Base-by-base conservation (phyloP, 2,113 vertebrate genomes). In the Pardalotus punctatus region DNA sequence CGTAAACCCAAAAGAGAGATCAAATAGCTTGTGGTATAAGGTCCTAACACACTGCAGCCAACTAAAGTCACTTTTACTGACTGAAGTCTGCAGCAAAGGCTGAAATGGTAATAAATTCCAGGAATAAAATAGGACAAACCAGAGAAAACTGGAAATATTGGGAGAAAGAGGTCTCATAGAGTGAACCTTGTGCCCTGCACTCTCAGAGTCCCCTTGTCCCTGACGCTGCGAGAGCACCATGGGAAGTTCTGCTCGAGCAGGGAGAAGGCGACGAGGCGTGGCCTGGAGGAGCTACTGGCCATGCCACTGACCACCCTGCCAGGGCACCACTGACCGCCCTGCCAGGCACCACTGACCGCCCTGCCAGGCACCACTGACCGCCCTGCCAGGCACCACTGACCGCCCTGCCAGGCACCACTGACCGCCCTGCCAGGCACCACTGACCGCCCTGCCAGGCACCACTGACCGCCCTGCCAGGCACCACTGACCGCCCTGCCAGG, bases 181-280 rank as follows among this genome's bases (percentile, higher is more conserved):
- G 54, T 15, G 62, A 65, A 24, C 20, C 11, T 73, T 31, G 18
- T 57, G 17, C 21, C 31, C 33, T 67, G 31, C 14, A 9, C 12
- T 16, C 23, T 19, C 65, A 43, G 16, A 8, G 51, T 58, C n/a
- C 57, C 31, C 18, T 35, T 17, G 19, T 11, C 50, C 33, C 3
- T 4, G 29, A 12, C 1, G 3, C 43, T 43, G 31, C 61, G 64
- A 25, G 47, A 69, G 62, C 50, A 45, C 10, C 19, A 31, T 5
- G 33, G 27, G 48, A 50, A 72, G 50, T 21, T 38, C 47, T 60
- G 23, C 15, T 11, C 38, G 71, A 7, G 61, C 36, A 51, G 53
- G 18, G 21, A 16, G 79, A 67, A 85, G 36, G 43, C 1, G 10
- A 19, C 0, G 0, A 2, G 6, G 21, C 3, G 28, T 54, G 53